Percentiles rank a stretch among this genome's conserved stretches.
Conservation (phyloP, 1,140 invertebrate species). For the Saccostrea cuccullata region DNA sequence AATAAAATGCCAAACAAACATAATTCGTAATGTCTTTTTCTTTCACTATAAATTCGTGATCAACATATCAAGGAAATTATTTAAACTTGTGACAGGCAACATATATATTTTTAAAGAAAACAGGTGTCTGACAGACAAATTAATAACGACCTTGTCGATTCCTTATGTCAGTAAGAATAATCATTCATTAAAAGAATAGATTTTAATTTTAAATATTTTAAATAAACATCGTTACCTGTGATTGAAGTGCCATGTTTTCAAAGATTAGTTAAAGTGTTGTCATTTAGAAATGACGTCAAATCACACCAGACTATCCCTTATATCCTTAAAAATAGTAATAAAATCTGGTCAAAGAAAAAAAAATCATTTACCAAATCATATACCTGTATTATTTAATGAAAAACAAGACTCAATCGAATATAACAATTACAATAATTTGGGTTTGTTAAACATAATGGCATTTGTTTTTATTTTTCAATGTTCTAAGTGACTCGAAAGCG, state of each 20-base stretch:
- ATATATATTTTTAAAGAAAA: too few relatives aligned
- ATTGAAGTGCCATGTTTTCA: slow-evolving; percentile 53
- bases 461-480: slow-evolving; percentile 54
- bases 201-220: neutral
- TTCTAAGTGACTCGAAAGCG: slow-evolving; percentile 28
- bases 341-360: too few relatives aligned
- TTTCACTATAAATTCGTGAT: too few relatives aligned
- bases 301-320: slow-evolving; percentile 55
- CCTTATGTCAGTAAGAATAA: too few relatives aligned
- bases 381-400: neutral
- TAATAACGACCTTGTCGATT: too few relatives aligned
- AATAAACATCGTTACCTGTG: slow-evolving; percentile 48
- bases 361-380: neutral
- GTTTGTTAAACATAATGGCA: neutral
- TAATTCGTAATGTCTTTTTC: too few relatives aligned
- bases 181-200: too few relatives aligned
- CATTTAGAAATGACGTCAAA: slow-evolving; percentile 55
- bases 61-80: too few relatives aligned
- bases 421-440: neutral
- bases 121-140: too few relatives aligned
- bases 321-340: slow-evolving; percentile 27
- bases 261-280: slow-evolving; percentile 43
- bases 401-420: neutral
- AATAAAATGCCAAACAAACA: too few relatives aligned
- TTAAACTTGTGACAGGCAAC: too few relatives aligned